Conservation (phyloP, 2,888 invertebrate species). For the Keiferia lycopersicella region DNA sequence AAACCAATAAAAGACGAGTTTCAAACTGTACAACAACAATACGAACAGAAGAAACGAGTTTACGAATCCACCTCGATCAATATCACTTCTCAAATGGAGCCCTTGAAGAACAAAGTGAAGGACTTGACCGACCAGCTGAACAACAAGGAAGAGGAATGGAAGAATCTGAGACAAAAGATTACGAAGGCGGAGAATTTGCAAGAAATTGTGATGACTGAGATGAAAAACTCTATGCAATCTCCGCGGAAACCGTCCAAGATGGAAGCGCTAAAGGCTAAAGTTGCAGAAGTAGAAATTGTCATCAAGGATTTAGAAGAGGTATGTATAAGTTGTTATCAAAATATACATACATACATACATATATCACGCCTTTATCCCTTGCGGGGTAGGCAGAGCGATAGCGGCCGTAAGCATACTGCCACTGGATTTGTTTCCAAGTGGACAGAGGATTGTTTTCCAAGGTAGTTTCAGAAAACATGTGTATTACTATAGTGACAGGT, state of each 20-base stretch:
- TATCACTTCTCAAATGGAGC: conserved; percentile 79
- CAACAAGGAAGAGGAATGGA: conserved; percentile 78
- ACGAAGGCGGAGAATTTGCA: conserved; percentile 79
- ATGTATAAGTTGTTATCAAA: conserved; percentile 23
- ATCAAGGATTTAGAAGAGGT: conserved; percentile 76
- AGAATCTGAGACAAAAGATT: conserved; percentile 76
- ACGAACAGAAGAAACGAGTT: conserved; percentile 85
- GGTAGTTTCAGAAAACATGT: too few species aligned
- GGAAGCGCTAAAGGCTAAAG: conserved; percentile 83
- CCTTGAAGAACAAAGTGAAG: conserved; percentile 77
- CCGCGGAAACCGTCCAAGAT: conserved; percentile 78
- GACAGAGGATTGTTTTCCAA: too few species aligned
- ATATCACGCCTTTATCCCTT: too few species aligned
- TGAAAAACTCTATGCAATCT: conserved; percentile 77
- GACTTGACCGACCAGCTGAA: conserved; percentile 77
- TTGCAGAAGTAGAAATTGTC: conserved; percentile 82
- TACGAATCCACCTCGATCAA: conserved; percentile 84
- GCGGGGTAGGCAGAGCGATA: too few species aligned
- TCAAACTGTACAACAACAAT: conserved; percentile 83
- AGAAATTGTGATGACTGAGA: conserved; percentile 76
- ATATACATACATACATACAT: too few species aligned
- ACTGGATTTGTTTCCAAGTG: too few species aligned
- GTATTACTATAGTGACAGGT: too few species aligned
- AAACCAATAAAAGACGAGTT: conserved; percentile 85
- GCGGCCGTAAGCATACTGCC: too few species aligned